Evolutionary conservation across 1,140 invertebrate species (phyloP).

Genomic region (Meloidogyne hapla): DNA sequence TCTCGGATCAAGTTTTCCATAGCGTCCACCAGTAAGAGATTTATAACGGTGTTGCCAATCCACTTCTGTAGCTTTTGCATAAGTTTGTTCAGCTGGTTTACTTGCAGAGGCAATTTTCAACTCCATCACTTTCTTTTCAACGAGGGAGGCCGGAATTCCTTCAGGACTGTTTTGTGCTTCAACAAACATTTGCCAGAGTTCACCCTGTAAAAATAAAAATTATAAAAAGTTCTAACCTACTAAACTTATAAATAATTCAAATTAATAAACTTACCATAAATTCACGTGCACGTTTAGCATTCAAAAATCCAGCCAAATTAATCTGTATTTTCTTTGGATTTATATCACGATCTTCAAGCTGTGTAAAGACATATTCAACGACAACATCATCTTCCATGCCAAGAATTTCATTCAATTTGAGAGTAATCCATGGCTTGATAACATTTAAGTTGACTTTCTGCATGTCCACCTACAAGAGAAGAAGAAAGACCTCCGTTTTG

Average conservation of each 20-base stretch:
- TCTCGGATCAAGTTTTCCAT: conserved; percentile 49
- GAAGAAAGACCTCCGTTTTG: conserved; percentile 7
- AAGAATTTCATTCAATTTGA: conserved; percentile 88
- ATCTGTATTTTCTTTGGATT: conserved; percentile 99
- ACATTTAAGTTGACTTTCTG: conserved; percentile 94
- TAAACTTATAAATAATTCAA: no score
- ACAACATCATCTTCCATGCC: conserved; percentile 97
- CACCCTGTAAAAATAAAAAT: conserved; percentile 61
- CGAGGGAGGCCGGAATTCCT: conserved; percentile 39
- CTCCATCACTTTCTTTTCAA: conserved; percentile 44
- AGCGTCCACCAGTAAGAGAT: conserved; percentile 53
- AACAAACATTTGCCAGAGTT: conserved; percentile 89
- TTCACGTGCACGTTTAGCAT: conserved; percentile 91
- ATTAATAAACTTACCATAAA: conserved; percentile 75
- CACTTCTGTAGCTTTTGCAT: conserved; percentile 40
- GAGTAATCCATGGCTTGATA: conserved; percentile 96
- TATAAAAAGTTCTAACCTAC: no score
- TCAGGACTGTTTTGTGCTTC: conserved; percentile 79
- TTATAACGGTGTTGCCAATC: conserved; percentile 59
- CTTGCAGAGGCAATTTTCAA: conserved; percentile 12
- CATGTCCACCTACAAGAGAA: conserved; percentile 84
- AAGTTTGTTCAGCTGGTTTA: conserved; percentile 13
- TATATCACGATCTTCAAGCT: conserved; percentile 79
- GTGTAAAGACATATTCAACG: conserved; percentile 97
- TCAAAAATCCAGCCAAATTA: conserved; percentile 96